Percentiles rank a stretch among this genome's conserved stretches.
These are phyloP conservation scores for Encarsia formosa DNA, from an alignment of 2,888 invertebrate species.

Conservation along the genomic window DNA sequence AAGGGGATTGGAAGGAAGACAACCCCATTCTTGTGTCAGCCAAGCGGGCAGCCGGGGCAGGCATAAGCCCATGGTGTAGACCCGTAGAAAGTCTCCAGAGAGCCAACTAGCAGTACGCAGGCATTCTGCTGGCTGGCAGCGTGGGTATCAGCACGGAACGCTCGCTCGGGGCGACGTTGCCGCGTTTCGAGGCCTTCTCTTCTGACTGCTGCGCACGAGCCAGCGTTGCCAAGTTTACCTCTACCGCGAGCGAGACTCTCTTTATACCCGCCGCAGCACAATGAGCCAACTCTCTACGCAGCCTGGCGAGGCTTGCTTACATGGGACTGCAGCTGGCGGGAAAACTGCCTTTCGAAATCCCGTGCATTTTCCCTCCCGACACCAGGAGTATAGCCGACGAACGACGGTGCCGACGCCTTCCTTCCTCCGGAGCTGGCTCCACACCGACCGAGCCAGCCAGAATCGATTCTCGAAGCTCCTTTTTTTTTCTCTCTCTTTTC, in stretches of 20 bases:
- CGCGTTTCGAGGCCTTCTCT: conserved; percentile 46
- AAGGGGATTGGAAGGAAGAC: conserved; percentile 31
- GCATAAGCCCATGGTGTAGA: conserved; percentile 12
- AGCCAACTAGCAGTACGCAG: no score
- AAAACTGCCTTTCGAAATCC: conserved; percentile 49
- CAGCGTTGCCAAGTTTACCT: no score
- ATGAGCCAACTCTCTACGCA: background rate
- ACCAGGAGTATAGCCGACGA: conserved; percentile 5
- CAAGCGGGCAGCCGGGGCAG: background rate
- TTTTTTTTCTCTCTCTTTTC: background rate
- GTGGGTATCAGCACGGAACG: conserved; percentile 54
- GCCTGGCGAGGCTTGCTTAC: background rate
- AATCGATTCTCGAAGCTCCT: conserved; percentile 5
- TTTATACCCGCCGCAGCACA: background rate
- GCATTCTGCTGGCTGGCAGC: conserved; percentile 43
- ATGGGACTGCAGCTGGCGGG: conserved; percentile 40
- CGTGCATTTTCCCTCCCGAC: conserved; percentile 37
- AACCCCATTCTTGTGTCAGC: conserved; percentile 44
- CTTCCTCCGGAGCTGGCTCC: no score
- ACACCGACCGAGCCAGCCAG: background rate
- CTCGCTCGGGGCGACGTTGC: conserved; percentile 43
- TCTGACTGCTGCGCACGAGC: background rate
- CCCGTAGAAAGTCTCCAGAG: conserved; percentile 49
- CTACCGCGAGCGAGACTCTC: no score
- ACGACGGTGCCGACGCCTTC: no score